phyloP scores from a whole-genome alignment of 1,140 invertebrate genomes.

The Drosophila murphyi region DNA sequence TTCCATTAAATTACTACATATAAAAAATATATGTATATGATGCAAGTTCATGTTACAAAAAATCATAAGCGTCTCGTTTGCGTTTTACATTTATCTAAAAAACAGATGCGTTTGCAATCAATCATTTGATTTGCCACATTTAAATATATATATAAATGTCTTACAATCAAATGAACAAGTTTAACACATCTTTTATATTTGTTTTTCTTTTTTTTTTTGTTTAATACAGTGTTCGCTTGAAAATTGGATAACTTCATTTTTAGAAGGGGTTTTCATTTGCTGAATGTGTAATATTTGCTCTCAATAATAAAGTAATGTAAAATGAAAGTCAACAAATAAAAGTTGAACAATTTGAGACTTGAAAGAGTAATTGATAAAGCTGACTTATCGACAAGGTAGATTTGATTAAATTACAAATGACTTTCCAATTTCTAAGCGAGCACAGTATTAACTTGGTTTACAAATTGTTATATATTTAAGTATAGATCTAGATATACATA shows the following conservation, averaged over 20 bases:
- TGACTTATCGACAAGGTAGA: too few species aligned
- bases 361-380: too few species aligned
- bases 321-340: background rate
- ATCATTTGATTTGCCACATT: constrained; percentile 1
- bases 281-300: background rate
- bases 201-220: constrained; percentile 9
- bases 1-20: constrained; percentile 50
- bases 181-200: background rate
- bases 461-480: constrained; percentile 17
- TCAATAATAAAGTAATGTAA: too few species aligned
- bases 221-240: background rate
- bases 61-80: constrained; percentile 81
- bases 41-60: constrained; percentile 51
- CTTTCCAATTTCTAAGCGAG: background rate
- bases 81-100: constrained; percentile 55
- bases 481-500: background rate
- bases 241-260: background rate
- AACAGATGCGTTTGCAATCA: constrained; percentile 4
- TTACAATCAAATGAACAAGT: constrained; percentile 9
- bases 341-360: too few species aligned
- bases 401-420: too few species aligned
- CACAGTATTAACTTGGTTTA: background rate
- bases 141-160: constrained; percentile 1
- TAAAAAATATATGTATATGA: constrained; percentile 38
- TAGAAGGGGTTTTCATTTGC: background rate